phyloP scores from a whole-genome alignment of 2,113 vertebrate genomes.

The Forbesichthys agassizii region DNA sequence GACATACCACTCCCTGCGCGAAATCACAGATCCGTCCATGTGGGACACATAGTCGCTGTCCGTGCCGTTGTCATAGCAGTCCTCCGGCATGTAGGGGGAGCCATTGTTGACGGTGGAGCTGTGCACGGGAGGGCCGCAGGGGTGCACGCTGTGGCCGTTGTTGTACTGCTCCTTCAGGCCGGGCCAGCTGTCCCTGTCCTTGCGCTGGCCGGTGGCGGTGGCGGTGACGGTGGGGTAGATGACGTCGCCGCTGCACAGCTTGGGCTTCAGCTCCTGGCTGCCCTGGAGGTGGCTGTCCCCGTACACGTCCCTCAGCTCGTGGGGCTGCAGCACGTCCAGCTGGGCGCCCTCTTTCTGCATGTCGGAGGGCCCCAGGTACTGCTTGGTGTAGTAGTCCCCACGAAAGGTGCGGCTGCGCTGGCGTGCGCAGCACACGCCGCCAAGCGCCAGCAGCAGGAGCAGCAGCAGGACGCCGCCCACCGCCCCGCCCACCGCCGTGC shows the following conservation, averaged over 20 bases:
- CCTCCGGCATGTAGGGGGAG: conserved; percentile 87
- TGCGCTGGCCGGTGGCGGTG: conserved; percentile 83
- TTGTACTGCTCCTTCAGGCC: conserved; percentile 77
- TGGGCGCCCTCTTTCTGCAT: conserved; percentile 95
- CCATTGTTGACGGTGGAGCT: conserved; percentile 76
- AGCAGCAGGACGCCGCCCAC: conserved; percentile 90
- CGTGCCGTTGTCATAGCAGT: conserved; percentile 85
- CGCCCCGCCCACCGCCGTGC: conserved; percentile 85
- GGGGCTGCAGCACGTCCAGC: conserved; percentile 92
- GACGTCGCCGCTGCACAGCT: conserved; percentile 80
- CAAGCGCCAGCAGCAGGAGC: conserved; percentile 84
- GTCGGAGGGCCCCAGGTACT: conserved; percentile 94
- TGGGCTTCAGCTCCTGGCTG: conserved; percentile 88
- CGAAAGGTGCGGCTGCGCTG: conserved; percentile 89
- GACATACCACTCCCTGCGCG: conserved; percentile 98
- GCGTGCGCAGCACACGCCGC: conserved; percentile 84
- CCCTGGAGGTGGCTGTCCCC: conserved; percentile 86
- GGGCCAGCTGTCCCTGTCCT: conserved; percentile 86
- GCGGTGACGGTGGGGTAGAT: conserved; percentile 81
- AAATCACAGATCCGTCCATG: conserved; percentile 96
- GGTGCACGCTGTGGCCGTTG: conserved; percentile 75
- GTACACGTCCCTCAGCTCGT: conserved; percentile 90
- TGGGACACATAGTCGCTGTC: conserved; percentile 97
- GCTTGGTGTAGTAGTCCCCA: conserved; percentile 98
- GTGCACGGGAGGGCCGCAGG: conserved; percentile 84